Evolutionary conservation across 2,888 invertebrate genomes (phyloP), one percentile per base, ranked within the genome.

Genomic region (Oxytorus armatus): DNA sequence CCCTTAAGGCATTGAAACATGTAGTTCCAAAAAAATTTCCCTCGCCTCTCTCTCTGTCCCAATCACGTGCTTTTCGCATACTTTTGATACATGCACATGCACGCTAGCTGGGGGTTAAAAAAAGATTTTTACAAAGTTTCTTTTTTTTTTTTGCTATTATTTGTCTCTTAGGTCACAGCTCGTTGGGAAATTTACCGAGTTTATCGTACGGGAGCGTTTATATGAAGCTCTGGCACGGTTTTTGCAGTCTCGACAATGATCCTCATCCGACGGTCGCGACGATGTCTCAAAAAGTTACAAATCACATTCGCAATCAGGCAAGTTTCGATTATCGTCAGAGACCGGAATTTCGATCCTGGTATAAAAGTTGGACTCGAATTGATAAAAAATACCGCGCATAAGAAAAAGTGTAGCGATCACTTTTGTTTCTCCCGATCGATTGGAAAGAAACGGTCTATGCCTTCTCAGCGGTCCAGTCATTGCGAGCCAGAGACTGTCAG

Each of bases 211-310:
- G 95, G 21, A 96, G 97, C 11, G 96, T 98, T 73, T 98, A 98
- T 92, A 95, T 96, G 92, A 97, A 97, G 92, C 94, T 99, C 75
- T 99, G 98, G 98, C 94, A 95, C 85, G 95, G 96, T 18, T 93
- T 99, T 84, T 93, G 95, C 80, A 93, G 94, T 77, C 94, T 98
- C 87, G 95, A 97, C 76, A 94, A 94, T 79, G 99, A 99, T 93
- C 98, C 99, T 0, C 95, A 96, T 92, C 97, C 97, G 1, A 95
- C 95, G 70, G 97, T 99, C 2, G 94, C 96, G 0, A 92, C 93
- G 75, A 95, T 97, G 93, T 96, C 98, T 4, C 94, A 94, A 84
- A 95, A 95, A 87, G 94, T 98, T 73, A 96, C 97, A 39, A 95
- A 94, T 83, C 94, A 96, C 88, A 95, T 98, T 84, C 94, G 95